phyloP scores from a whole-genome alignment of 1,140 invertebrate species.

The Cotesia typhae region DNA sequence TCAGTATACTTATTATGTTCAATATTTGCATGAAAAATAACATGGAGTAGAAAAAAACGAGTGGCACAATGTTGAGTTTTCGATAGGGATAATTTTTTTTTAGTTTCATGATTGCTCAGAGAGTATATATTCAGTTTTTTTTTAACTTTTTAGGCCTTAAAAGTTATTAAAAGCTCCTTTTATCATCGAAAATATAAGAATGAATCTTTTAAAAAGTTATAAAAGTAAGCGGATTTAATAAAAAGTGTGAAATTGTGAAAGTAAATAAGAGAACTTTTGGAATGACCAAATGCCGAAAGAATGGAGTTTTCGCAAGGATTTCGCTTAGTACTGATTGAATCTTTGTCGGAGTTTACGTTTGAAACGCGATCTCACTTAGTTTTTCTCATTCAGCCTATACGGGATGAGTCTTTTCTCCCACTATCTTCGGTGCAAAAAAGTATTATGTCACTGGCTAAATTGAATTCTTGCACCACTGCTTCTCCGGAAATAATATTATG shows the following conservation, averaged over 20 bases:
- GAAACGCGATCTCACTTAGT: slow-evolving; percentile 26
- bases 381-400: slow-evolving; percentile 8
- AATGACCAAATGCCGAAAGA: slow-evolving; percentile 24
- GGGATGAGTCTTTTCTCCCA: slow-evolving; percentile 4
- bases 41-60: too few relatives aligned
- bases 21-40: too few relatives aligned
- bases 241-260: slow-evolving; percentile 12
- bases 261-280: slow-evolving; percentile 31
- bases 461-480: slow-evolving; percentile 58
- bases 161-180: too few relatives aligned
- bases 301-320: slow-evolving; percentile 28
- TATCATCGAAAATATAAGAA: neutral
- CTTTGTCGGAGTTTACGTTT: slow-evolving; percentile 42
- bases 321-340: slow-evolving; percentile 47
- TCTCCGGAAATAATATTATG: slow-evolving; percentile 60
- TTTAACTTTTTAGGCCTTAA: too few relatives aligned
- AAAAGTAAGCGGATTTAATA: neutral
- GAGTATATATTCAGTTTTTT: too few relatives aligned
- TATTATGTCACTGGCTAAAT: slow-evolving; percentile 56
- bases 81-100: too few relatives aligned
- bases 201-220: neutral
- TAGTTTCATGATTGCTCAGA: too few relatives aligned
- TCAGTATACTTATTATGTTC: too few relatives aligned
- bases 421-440: slow-evolving; percentile 28
- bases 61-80: too few relatives aligned